Percentiles rank a stretch among this genome's conserved stretches.
Conservation (phyloP, 1,140 invertebrate genomes). For the Cephus cinctus region DNA sequence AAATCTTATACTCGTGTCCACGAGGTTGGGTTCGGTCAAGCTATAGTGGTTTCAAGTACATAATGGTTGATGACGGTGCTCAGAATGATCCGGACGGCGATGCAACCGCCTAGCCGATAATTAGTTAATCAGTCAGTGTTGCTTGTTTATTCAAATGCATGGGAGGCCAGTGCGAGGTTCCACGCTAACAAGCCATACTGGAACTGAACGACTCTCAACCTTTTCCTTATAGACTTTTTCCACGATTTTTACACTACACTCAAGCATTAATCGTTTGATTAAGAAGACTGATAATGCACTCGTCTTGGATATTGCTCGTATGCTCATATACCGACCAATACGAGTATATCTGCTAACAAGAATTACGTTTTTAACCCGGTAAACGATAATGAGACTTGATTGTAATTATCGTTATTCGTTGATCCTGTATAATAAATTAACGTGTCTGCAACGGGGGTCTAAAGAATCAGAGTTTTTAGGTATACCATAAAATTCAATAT, state of each 20-base stretch:
- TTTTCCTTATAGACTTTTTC: constrained; percentile 22
- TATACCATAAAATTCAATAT: no score
- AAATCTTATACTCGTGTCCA: no score
- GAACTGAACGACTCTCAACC: constrained; percentile 14
- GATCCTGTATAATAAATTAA: no score
- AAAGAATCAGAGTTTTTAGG: no score
- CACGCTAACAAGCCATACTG: constrained; percentile 35
- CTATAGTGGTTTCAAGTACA: no score
- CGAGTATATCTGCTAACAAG: no score
- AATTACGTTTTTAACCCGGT: no score
- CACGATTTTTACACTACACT: constrained; percentile 29
- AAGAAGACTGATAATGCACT: constrained; percentile 32
- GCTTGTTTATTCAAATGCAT: constrained; percentile 27
- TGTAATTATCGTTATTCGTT: no score
- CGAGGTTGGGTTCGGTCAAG: no score
- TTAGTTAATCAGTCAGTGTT: constrained; percentile 37
- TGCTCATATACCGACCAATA: no score
- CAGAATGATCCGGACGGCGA: constrained; percentile 19
- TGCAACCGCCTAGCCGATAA: constrained; percentile 25
- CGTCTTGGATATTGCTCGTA: constrained; percentile 1
- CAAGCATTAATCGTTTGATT: constrained; percentile 42
- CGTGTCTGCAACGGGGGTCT: no score
- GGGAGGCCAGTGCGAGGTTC: constrained; percentile 10
- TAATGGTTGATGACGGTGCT: neutral
- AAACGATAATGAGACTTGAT: no score